A percentile compares a stretch with the other conserved stretches of the same genome.
Conservation (phyloP, 2,888 invertebrate genomes). For the Sisyra terminalis region DNA sequence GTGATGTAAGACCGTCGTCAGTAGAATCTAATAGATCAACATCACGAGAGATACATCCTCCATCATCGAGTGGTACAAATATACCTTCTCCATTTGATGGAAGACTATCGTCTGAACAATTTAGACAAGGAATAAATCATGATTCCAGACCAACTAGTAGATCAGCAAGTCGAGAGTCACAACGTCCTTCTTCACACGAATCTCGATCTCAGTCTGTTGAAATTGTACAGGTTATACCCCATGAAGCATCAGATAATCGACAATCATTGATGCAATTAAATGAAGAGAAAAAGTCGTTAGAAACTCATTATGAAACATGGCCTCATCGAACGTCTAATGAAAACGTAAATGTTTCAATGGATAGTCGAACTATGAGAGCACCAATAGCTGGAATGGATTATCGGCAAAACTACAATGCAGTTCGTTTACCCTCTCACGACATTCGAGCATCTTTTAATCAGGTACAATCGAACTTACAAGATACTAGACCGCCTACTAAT, state of each 20-base stretch:
- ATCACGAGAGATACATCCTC: conserved; percentile 6
- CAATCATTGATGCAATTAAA: not conserved
- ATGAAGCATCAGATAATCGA: not conserved
- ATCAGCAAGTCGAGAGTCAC: conserved; percentile 20
- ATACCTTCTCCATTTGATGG: not conserved
- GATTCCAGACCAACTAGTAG: not conserved
- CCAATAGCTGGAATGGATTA: too few relatives aligned
- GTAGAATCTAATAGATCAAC: conserved; percentile 12
- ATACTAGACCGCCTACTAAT: too few relatives aligned
- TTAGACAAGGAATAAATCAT: not conserved
- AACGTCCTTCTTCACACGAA: conserved; percentile 16
- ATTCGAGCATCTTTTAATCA: not conserved
- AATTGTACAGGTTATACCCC: not conserved
- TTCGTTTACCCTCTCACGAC: not conserved
- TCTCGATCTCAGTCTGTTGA: conserved; percentile 13
- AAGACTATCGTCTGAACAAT: not conserved
- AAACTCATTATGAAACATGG: not conserved
- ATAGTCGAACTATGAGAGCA: too few relatives aligned
- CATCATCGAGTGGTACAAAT: conserved; percentile 12
- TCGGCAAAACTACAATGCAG: too few relatives aligned
- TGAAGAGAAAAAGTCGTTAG: not conserved
- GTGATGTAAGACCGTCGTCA: conserved; percentile 11
- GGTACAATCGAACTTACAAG: not conserved
- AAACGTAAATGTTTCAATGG: not conserved
- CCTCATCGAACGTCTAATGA: conserved; percentile 13